Base-by-base conservation (phyloP, 2,888 invertebrate genomes). In the Cosmorhoe ocellata region DNA sequence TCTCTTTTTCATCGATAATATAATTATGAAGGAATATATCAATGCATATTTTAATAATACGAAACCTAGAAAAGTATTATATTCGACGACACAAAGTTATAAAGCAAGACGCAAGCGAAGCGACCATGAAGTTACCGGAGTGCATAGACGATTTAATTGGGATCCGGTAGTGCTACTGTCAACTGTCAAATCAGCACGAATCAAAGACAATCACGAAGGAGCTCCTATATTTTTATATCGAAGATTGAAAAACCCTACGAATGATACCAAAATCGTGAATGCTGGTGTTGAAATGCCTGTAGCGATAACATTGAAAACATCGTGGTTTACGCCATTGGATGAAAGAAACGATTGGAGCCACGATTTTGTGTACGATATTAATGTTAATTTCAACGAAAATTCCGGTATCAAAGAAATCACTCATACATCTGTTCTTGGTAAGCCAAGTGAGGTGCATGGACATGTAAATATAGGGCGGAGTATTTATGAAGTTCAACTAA, bases 341-440 rank as follows among this genome's bases (percentile, higher is more conserved):
- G 36, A 34, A 3, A 18, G n/a, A 2, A 24, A 18, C 5, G 26
- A 39, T 3, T 8, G 27, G 9, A 26, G 39, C 9, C 39, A 52
- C n/a, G 47, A 52, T 22, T 44, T 43, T 27, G 52, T 52, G 3
- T 52, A 48, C 27, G 52, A 52, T 13, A 43, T 52, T 3, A 47
- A 52, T 8, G 47, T 52, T 0, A 33, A 27, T 22, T 44, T 52
- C 18, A 47, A 43, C 7, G 36, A 52, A 9, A 30, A 27, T 1
- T 43, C 38, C 6, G 43, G 52, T 2, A 52, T 34, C 1, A 32
- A 34, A 1, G 38, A 33, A 10, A 34, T 52, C 1, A 47, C 38
- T 2, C 52, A 52, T 2, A 52, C 43, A 1, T 42, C 28, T 1
- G 38, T 42, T 18, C 32, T 52, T 8, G 51, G 51, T 9, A 43